Evolutionary conservation across 1,140 invertebrate genomes (phyloP).

Genomic region (Drosophila carrolli): DNA sequence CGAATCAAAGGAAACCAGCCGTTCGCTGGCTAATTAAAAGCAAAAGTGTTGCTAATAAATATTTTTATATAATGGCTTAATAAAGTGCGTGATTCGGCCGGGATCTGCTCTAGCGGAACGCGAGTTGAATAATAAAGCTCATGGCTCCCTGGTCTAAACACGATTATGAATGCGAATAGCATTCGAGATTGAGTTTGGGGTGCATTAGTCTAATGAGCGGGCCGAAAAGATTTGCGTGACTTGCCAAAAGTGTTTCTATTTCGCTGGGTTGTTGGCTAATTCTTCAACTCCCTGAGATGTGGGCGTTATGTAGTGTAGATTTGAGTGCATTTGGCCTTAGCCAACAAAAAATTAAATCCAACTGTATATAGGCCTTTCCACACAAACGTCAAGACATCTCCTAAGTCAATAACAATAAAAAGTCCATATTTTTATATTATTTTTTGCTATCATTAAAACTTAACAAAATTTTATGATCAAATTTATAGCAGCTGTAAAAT

Average conservation of each 20-base stretch:
- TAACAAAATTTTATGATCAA: neutral
- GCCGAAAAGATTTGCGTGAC: constrained; percentile 69
- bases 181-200: constrained; percentile 27
- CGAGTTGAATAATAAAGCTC: constrained; percentile 65
- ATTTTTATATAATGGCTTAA: constrained; percentile 76
- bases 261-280: constrained; percentile 39
- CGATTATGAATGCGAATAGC: constrained; percentile 62
- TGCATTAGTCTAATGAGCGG: constrained; percentile 72
- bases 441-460: neutral
- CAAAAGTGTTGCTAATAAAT: constrained; percentile 68
- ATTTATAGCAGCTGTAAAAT: too few relatives aligned
- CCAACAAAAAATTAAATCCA: constrained; percentile 4
- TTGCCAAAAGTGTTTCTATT: constrained; percentile 40
- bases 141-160: constrained; percentile 42
- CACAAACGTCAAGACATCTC: neutral
- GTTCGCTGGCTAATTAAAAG: constrained; percentile 68
- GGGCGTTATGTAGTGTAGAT: constrained; percentile 33
- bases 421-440: neutral
- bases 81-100: constrained; percentile 69
- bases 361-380: neutral
- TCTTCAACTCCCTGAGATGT: constrained; percentile 21
- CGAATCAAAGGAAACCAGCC: constrained; percentile 54
- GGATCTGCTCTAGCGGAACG: constrained; percentile 62
- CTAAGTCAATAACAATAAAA: neutral
- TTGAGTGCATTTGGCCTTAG: constrained; percentile 24